Evolutionary conservation across 1,140 invertebrate genomes (phyloP).

Genomic region (Hyposmocoma kahamanoa): DNA sequence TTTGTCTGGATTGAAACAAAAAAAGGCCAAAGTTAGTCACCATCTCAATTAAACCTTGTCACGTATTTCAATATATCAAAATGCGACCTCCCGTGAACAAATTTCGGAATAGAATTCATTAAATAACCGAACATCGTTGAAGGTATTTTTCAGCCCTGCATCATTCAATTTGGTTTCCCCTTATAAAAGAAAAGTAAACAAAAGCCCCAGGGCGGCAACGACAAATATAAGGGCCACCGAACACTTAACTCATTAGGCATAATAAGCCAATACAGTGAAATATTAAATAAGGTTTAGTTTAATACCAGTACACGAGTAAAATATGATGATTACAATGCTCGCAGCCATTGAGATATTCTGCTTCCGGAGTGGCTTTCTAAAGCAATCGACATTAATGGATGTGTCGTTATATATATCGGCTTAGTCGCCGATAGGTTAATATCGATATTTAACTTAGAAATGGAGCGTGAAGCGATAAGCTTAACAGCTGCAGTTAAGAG

Average conservation of each 20-base stretch:
- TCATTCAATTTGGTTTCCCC: too few relatives aligned
- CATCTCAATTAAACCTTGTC: too few relatives aligned
- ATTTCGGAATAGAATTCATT: too few relatives aligned
- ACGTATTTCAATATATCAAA: too few relatives aligned
- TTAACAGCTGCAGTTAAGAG: too few relatives aligned
- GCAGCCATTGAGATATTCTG: conserved; percentile 8
- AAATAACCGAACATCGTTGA: too few relatives aligned
- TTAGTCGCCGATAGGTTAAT: too few relatives aligned
- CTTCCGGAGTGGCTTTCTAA: conserved; percentile 16
- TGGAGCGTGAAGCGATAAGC: not conserved
- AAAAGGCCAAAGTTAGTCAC: too few relatives aligned
- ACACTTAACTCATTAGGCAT: not conserved
- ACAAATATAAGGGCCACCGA: not conserved
- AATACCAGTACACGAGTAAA: not conserved
- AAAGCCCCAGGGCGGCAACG: not conserved
- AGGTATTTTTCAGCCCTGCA: too few relatives aligned
- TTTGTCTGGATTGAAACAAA: too few relatives aligned
- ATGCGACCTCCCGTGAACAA: too few relatives aligned
- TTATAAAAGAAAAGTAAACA: not conserved
- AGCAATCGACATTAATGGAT: conserved; percentile 8
- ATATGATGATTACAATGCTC: conserved; percentile 9
- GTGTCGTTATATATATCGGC: not conserved
- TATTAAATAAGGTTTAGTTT: conserved; percentile 2
- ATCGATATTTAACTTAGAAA: not conserved
- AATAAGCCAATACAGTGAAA: not conserved